Base-by-base conservation (phyloP, 2,797 vertebrate genomes). In the Pterois miles region DNA sequence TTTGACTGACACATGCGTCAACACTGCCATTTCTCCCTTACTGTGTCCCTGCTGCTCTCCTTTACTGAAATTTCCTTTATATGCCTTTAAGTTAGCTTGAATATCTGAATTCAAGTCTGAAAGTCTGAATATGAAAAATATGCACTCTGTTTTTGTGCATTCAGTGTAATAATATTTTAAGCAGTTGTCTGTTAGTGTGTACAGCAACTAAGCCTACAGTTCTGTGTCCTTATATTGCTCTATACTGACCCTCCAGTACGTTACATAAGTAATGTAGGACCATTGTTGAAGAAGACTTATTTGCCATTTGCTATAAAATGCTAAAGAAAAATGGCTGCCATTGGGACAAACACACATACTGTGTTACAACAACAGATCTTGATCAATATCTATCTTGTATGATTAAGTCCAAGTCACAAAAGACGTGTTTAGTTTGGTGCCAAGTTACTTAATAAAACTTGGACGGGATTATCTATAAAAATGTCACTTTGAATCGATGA, bases 1-100 rank as follows among this genome's bases (percentile, higher is more conserved):
- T 64, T 78, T 90, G 91, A 92, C 80, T 93, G 91, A 89, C 88
- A 88, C 76, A 82, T 89, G 85, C 89, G 89, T 92, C 89, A 90
- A 79, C 90, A 46, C 71, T 81, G 59, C 73, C 70, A 70, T 83
- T 86, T 71, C 89, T 86, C 76, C 68, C 75, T 40, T 27, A 79
- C 88, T 46, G 83, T 88, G 78, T 66, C 77, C 88, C 89, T 27
- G 88, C 86, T 90, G 88, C 10, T 73, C 79, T 83, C 73, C 75
- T 80, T 80, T 43, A 65, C 86, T 81, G 73, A 91, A 85, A 80
- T 75, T 27, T 80, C 82, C 80, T 90, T 89, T 83, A 84, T 84
- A 74, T 58, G 77, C 81, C 77, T 83, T 85, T 85, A 84, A 82
- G 84, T 87, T 88, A 38, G 67, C 65, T 75, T 78, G 83, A 34